These are phyloP conservation scores for Amblyjoppa fuscipennis DNA, from an alignment of 2,888 invertebrate species.

Conservation along the genomic window DNA sequence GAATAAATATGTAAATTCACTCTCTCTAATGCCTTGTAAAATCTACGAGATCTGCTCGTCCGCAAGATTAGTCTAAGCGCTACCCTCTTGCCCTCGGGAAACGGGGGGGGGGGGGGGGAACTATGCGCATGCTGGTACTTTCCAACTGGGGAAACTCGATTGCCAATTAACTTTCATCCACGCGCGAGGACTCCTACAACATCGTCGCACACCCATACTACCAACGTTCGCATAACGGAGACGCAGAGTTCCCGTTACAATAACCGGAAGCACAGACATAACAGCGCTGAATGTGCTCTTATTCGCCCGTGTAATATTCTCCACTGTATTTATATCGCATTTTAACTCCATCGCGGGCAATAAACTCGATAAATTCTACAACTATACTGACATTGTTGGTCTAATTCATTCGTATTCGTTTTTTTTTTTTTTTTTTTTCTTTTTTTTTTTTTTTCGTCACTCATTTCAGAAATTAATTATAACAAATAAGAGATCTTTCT, in stretches of 20 bases:
- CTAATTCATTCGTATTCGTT: not conserved
- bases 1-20: constrained; percentile 21
- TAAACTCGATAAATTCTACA: not conserved
- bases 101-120: constrained; percentile 10
- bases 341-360: not conserved
- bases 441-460: not conserved
- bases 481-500: not conserved
- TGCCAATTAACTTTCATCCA: constrained; percentile 68
- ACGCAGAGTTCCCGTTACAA: constrained; percentile 66
- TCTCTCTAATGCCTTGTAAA: constrained; percentile 9
- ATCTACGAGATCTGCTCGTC: not conserved
- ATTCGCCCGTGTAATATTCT: constrained; percentile 38
- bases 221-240: constrained; percentile 66
- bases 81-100: constrained; percentile 40
- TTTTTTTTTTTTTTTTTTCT: not conserved
- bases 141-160: constrained; percentile 55
- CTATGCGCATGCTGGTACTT: constrained; percentile 18
- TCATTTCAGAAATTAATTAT: not conserved
- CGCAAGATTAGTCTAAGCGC: constrained; percentile 6
- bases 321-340: not conserved
- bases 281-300: constrained; percentile 33
- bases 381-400: not conserved
- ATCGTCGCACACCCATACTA: constrained; percentile 31
- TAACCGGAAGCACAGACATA: constrained; percentile 59
- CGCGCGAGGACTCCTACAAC: constrained; percentile 48